Evolutionary conservation across 1,140 invertebrate genomes (phyloP), one percentile per base, ranked within the genome.

Genomic region (Telenomus remus): DNA sequence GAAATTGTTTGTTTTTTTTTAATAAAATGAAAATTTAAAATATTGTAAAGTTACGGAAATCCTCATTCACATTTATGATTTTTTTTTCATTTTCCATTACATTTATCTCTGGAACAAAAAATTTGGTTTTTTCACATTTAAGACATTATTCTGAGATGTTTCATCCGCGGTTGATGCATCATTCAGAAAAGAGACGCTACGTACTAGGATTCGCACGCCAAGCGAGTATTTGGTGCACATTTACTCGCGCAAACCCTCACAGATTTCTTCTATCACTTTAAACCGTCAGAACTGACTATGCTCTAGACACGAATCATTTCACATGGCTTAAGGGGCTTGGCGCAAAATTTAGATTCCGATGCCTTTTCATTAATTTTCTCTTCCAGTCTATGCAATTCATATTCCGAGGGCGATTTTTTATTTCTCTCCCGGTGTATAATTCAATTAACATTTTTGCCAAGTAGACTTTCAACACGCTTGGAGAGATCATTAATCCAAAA

Each of bases 291-390:
- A 54, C 55, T 27, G 54, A 64, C 69, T 72, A 47, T 49, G 60
- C 60, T 56, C 60, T 42, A 72, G 53, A 72, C 64, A 59, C 54
- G 60, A 72, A 64, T 72, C 69, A 60, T 50, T 50, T 57, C 48
- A 47, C 55, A 60, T 43, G 35, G 55, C 49, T 65, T 73, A 60
- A 72, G 47, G 60, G 70, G 55, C 60, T 56, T 46, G 35, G 48
- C 53, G 11, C 57, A 48, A 72, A 72, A 65, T 72, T 56, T 16
- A 60, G 46, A 72, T 65, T 59, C 19, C 60, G 34, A 60, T 59
- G 55, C n/a, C 69, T 59, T 59, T 72, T 64, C 27, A 65, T 50
- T 43, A 47, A 55, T 47, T 48, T 9, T 11, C 9, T 39, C 42
- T 54, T 34, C 13, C 16, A 39, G 13, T 48, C 53, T 16, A 10